These are phyloP conservation scores for Hipparchia semele DNA, from an alignment of 2,888 invertebrate species.

Conservation along the genomic window DNA sequence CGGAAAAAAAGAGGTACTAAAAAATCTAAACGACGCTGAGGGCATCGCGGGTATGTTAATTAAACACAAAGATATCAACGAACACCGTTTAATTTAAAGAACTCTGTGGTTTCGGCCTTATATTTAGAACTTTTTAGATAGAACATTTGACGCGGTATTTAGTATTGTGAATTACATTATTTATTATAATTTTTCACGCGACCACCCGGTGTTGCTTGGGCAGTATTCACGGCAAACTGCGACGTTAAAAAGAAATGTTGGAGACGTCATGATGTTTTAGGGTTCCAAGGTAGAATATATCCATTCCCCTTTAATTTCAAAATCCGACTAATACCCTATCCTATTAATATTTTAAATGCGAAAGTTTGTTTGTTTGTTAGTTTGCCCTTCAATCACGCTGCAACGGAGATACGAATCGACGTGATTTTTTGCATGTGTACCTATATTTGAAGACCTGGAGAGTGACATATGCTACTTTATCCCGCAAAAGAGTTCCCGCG, in stretches of 20 bases:
- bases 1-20: too few relatives aligned
- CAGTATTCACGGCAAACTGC: slow-evolving; percentile 25
- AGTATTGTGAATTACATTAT: not conserved
- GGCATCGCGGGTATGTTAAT: too few relatives aligned
- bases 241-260: not conserved
- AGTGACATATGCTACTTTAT: too few relatives aligned
- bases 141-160: not conserved
- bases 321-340: not conserved
- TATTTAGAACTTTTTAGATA: not conserved
- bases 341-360: too few relatives aligned
- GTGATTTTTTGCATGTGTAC: too few relatives aligned
- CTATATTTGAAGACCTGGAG: too few relatives aligned
- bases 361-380: too few relatives aligned
- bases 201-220: slow-evolving; percentile 27
- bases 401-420: too few relatives aligned
- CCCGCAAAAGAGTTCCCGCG: too few relatives aligned
- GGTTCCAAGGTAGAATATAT: not conserved
- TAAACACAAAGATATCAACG: too few relatives aligned
- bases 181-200: slow-evolving; percentile 4
- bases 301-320: not conserved
- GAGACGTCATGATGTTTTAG: slow-evolving; percentile 24
- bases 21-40: too few relatives aligned
- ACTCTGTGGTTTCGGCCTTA: slow-evolving; percentile 3
- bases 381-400: too few relatives aligned
- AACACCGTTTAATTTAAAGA: not conserved